phyloP scores from a whole-genome alignment of 2,888 invertebrate species.

The Pterobdella sp. region DNA sequence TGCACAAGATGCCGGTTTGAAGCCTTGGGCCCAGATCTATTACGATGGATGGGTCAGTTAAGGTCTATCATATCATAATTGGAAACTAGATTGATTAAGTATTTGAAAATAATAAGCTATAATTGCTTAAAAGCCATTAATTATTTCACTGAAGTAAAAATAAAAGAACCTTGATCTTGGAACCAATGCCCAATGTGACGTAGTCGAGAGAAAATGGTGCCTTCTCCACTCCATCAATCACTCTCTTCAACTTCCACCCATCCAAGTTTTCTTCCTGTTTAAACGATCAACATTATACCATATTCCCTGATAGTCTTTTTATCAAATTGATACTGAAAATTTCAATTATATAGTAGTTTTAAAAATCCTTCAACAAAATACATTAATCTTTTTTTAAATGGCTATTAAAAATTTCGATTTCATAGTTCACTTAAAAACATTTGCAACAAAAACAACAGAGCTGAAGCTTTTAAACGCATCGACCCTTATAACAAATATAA shows the following conservation, averaged over 20 bases:
- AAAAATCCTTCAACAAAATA: too few relatives aligned
- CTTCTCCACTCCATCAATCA: constrained; percentile 33
- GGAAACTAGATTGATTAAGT: neutral
- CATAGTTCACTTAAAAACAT: too few relatives aligned
- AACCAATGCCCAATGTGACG: constrained; percentile 30
- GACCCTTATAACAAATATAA: too few relatives aligned
- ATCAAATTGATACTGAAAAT: too few relatives aligned
- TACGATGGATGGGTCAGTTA: constrained; percentile 8
- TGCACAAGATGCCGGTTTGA: constrained; percentile 15
- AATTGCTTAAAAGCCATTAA: neutral
- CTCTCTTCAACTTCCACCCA: constrained; percentile 32
- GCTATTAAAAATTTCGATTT: too few relatives aligned
- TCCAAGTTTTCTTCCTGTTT: constrained; percentile 33
- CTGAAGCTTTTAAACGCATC: too few relatives aligned
- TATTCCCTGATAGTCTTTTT: too few relatives aligned
- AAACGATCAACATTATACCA: too few relatives aligned
- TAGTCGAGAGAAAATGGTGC: constrained; percentile 30
- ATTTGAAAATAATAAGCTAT: neutral
- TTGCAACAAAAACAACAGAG: too few relatives aligned
- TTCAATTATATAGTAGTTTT: too few relatives aligned
- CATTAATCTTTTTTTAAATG: too few relatives aligned
- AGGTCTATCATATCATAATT: neutral
- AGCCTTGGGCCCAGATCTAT: constrained; percentile 33
- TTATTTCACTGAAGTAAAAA: neutral
- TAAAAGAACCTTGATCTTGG: constrained; percentile 34